Evolutionary conservation across 23 tunicate genomes (phyloP).

Genomic region (Styela clava): DNA sequence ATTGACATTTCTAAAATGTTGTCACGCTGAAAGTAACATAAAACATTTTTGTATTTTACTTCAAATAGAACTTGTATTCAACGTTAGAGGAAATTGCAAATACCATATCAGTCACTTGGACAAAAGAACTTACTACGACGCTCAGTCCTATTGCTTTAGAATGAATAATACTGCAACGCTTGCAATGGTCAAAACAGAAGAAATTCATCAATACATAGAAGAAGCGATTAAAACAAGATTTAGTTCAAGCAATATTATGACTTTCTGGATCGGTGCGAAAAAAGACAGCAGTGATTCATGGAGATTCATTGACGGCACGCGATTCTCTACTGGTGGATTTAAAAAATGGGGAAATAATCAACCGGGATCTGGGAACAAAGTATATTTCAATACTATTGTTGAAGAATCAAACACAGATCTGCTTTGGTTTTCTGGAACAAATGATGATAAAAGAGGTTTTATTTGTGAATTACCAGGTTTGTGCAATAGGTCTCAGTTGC

Average conservation of each 20-base stretch:
- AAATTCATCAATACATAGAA: neutral
- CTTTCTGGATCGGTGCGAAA: neutral
- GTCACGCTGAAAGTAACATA: no score
- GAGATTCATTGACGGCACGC: neutral
- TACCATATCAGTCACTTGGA: neutral
- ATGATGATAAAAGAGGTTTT: neutral
- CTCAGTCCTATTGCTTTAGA: neutral
- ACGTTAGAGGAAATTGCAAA: neutral
- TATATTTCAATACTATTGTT: neutral
- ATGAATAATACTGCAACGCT: neutral
- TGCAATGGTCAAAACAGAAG: neutral
- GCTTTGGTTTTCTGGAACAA: neutral
- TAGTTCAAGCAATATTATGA: neutral
- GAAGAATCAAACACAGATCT: neutral
- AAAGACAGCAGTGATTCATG: neutral
- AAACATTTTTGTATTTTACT: no score
- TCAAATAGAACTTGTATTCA: neutral
- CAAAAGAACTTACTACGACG: neutral
- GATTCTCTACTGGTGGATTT: neutral
- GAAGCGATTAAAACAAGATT: neutral
- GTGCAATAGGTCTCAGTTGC: no score
- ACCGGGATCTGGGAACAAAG: neutral
- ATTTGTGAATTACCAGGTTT: neutral
- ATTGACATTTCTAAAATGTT: no score
- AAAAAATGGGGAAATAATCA: neutral